Conservation (phyloP, 1,140 invertebrate species). For the Helicoverpa zea region DNA sequence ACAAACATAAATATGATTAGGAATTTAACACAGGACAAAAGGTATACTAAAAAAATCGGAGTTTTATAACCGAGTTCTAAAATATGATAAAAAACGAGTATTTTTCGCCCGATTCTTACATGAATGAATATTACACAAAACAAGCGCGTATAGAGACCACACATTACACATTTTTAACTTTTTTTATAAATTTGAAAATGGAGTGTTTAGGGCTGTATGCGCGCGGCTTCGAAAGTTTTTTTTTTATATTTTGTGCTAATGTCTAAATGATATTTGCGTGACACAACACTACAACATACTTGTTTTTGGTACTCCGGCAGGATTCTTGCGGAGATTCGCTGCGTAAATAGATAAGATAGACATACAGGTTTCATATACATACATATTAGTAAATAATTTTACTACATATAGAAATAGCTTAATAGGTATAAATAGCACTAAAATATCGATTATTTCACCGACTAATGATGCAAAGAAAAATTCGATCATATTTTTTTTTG, state of each 20-base stretch:
- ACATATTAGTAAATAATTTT: neutral
- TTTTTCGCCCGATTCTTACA: too few species aligned
- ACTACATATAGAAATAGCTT: too few species aligned
- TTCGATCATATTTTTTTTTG: too few species aligned
- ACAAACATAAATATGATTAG: neutral
- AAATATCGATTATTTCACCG: too few species aligned
- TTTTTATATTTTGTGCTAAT: neutral
- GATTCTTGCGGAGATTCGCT: constrained; percentile 78
- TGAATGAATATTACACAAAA: too few species aligned
- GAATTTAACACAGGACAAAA: neutral
- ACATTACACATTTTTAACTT: too few species aligned
- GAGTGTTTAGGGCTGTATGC: neutral
- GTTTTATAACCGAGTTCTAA: neutral
- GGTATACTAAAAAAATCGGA: too few species aligned
- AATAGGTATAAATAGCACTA: too few species aligned
- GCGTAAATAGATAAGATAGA: constrained; percentile 65
- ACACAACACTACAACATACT: constrained; percentile 72
- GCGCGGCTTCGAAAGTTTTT: neutral
- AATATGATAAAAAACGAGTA: neutral
- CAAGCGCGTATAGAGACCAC: too few species aligned
- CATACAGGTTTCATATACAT: constrained; percentile 2
- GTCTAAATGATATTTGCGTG: constrained; percentile 17
- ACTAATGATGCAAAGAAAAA: too few species aligned
- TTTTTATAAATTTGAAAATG: neutral
- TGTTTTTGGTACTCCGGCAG: constrained; percentile 64